phyloP scores from a whole-genome alignment of 2,888 invertebrate species.

The Ptilodon capucinus region DNA sequence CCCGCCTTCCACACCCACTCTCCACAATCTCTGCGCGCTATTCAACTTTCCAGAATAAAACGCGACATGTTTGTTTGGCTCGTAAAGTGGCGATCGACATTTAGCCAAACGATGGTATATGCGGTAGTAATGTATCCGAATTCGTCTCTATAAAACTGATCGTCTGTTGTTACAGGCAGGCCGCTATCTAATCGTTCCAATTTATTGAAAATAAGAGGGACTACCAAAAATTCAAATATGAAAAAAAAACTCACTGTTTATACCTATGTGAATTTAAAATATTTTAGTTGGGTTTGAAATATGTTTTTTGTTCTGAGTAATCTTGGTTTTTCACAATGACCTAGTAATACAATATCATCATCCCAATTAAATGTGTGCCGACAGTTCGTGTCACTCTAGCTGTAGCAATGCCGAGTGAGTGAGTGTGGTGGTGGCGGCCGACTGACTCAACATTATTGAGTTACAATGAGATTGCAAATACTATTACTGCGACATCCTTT shows the following conservation, averaged over 20 bases:
- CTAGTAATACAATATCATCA: neutral
- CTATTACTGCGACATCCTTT: slow-evolving; percentile 17
- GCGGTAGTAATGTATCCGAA: no score
- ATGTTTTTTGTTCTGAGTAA: neutral
- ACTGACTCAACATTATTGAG: slow-evolving; percentile 5
- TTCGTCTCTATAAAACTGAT: no score
- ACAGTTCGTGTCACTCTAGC: neutral
- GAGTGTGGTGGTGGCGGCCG: neutral
- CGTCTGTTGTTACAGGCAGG: no score
- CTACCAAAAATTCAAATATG: no score
- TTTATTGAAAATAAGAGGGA: no score
- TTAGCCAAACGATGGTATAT: no score
- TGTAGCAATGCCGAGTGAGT: neutral
- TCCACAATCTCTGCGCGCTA: neutral
- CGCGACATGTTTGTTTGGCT: neutral
- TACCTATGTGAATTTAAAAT: no score
- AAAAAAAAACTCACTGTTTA: no score
- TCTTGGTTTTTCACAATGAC: neutral
- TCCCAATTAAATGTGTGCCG: neutral
- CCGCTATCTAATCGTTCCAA: no score
- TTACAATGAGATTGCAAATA: slow-evolving; percentile 13
- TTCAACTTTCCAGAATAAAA: neutral
- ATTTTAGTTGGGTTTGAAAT: no score
- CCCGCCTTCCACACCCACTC: neutral
- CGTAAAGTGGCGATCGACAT: neutral